These are phyloP conservation scores for Crax fasciolata DNA, from an alignment of 2,797 vertebrate genomes.

Conservation along the genomic window DNA sequence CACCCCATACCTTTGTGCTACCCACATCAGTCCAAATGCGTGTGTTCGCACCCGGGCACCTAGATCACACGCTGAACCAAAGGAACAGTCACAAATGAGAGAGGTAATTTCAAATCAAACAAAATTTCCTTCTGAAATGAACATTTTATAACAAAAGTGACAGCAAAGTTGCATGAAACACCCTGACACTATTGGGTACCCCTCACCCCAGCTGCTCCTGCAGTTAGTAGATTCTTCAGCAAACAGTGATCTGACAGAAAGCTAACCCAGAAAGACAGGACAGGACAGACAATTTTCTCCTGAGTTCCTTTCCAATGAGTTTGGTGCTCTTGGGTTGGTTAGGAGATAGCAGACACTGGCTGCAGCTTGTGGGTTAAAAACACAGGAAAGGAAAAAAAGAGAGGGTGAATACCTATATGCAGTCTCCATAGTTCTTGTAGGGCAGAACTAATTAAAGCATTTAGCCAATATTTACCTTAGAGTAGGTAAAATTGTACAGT, in stretches of 20 bases:
- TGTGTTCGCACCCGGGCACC: conserved; percentile 40
- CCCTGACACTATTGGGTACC: neutral
- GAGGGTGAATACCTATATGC: neutral
- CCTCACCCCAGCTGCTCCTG: neutral
- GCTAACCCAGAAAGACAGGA: neutral
- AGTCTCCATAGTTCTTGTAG: neutral
- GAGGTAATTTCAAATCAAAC: conserved; percentile 25
- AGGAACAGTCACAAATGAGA: neutral
- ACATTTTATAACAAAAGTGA: neutral
- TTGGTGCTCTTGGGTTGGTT: neutral
- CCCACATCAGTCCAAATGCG: conserved; percentile 63
- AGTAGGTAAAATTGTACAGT: neutral
- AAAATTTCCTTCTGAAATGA: conserved; percentile 17
- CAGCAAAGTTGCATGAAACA: neutral
- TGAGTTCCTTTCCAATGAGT: neutral
- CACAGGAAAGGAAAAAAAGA: neutral
- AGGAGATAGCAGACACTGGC: neutral
- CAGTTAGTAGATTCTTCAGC: neutral
- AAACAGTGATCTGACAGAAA: neutral
- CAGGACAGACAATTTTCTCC: neutral
- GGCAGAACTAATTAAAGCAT: neutral
- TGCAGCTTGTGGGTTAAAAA: neutral
- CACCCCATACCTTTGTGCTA: conserved; percentile 71
- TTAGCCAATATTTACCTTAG: conserved; percentile 11
- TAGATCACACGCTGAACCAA: conserved; percentile 29